Percentiles rank a stretch among this genome's conserved stretches.
Conservation (phyloP, 1,140 invertebrate genomes). For the Lepidotrigona ventralis region DNA sequence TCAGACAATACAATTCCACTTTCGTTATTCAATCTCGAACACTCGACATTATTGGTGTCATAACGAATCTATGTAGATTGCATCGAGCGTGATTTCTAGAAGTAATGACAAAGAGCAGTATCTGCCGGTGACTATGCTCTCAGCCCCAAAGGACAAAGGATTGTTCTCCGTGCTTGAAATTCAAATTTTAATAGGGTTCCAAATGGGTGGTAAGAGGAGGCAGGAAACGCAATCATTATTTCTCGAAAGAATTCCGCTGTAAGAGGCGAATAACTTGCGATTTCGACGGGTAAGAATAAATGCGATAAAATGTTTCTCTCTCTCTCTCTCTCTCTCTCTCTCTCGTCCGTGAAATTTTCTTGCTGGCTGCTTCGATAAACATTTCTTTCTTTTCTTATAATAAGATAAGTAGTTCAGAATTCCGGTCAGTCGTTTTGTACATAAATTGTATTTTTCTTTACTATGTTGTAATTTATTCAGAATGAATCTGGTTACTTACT, state of each 20-base stretch:
- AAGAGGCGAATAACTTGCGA: neutral
- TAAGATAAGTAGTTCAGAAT: neutral
- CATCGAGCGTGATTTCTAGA: conserved; percentile 20
- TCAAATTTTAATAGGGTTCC: conserved; percentile 35
- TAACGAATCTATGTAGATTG: conserved; percentile 29
- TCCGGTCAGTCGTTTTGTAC: neutral
- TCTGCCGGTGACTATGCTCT: conserved; percentile 12
- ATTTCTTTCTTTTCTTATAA: neutral
- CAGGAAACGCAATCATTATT: conserved; percentile 7
- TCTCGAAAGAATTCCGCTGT: conserved; percentile 15
- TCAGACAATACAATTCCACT: neutral
- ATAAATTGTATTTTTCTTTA: neutral
- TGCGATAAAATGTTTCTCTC: conserved; percentile 14
- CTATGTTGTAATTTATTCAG: neutral
- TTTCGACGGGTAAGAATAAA: conserved; percentile 17
- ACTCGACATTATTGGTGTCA: too few species aligned
- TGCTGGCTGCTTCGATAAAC: neutral
- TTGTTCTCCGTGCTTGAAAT: conserved; percentile 35
- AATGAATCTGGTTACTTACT: neutral
- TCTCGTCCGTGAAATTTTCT: conserved; percentile 8
- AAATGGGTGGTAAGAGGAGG: neutral
- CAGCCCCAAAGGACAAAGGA: conserved; percentile 3
- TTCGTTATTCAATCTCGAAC: neutral
- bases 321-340: too few species aligned
- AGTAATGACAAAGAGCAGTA: conserved; percentile 23